These are phyloP conservation scores for Pseudomyrmex sp. DNA, from an alignment of 1,140 invertebrate genomes.

Conservation along the genomic window DNA sequence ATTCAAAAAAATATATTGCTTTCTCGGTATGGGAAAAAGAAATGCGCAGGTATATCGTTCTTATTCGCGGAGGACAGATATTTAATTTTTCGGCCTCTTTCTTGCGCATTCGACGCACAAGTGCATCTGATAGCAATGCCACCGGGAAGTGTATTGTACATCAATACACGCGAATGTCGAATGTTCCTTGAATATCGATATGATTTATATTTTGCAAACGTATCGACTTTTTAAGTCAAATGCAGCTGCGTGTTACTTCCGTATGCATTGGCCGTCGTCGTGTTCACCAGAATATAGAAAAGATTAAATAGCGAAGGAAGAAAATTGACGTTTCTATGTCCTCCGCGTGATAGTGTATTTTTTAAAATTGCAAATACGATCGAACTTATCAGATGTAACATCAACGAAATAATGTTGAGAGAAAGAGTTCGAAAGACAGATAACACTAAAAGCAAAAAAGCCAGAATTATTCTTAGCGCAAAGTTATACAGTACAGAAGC, in stretches of 20 bases:
- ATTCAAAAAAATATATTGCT: no score
- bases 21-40: neutral
- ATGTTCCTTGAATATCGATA: constrained; percentile 62
- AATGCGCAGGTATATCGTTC: neutral
- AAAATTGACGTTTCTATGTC: constrained; percentile 38
- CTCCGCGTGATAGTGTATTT: neutral
- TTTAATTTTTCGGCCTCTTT: constrained; percentile 35
- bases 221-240: constrained; percentile 65
- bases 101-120: constrained; percentile 35
- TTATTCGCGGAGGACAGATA: constrained; percentile 4
- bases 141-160: constrained; percentile 51
- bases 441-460: no score
- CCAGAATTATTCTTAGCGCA: no score
- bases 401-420: no score
- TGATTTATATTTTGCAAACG: constrained; percentile 67
- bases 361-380: constrained; percentile 18
- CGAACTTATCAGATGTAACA: neutral
- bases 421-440: no score
- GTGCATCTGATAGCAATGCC: constrained; percentile 58
- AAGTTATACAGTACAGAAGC: no score
- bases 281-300: constrained; percentile 5
- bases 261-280: constrained; percentile 61
- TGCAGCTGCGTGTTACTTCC: constrained; percentile 65
- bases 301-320: constrained; percentile 57
- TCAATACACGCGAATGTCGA: constrained; percentile 63